A percentile compares a stretch with the other conserved stretches of the same genome.
Conservation (phyloP, 2,113 vertebrate species). For the Boleophthalmus pectinirostris region DNA sequence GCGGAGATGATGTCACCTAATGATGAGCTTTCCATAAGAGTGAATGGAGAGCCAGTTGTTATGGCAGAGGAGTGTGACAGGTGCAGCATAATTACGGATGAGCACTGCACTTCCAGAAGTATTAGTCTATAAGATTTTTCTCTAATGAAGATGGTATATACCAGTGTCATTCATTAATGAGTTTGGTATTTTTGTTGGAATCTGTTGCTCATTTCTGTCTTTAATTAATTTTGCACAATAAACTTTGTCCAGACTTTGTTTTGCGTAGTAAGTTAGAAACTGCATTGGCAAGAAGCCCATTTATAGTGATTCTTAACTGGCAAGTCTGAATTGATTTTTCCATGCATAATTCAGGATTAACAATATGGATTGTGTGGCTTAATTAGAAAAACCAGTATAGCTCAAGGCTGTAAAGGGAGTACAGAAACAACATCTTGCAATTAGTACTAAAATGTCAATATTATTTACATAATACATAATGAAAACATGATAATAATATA, state of each 20-base stretch:
- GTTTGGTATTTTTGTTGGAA: conserved; percentile 3
- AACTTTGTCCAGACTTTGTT: background rate
- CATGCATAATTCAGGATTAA: background rate
- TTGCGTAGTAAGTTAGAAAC: background rate
- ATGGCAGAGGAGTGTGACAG: conserved; percentile 31
- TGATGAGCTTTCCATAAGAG: conserved; percentile 1
- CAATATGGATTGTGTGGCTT: background rate
- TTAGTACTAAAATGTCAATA: background rate
- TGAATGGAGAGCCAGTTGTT: background rate
- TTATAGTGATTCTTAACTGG: background rate
- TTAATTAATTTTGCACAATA: background rate
- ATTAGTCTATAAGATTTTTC: conserved; percentile 33
- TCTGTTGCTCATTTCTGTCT: conserved; percentile 1
- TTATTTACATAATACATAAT: background rate
- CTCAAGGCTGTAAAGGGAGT: background rate
- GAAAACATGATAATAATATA: background rate
- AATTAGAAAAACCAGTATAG: background rate
- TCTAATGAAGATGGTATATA: conserved; percentile 38
- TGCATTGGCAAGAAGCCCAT: background rate
- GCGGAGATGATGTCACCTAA: conserved; percentile 13
- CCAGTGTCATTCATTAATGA: conserved; percentile 24
- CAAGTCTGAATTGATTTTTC: background rate
- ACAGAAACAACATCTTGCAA: background rate
- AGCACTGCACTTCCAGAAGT: conserved; percentile 25
- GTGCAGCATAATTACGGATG: conserved; percentile 37